These are phyloP conservation scores for Xestia c-nigrum DNA, from an alignment of 2,888 invertebrate genomes.

Conservation along the genomic window DNA sequence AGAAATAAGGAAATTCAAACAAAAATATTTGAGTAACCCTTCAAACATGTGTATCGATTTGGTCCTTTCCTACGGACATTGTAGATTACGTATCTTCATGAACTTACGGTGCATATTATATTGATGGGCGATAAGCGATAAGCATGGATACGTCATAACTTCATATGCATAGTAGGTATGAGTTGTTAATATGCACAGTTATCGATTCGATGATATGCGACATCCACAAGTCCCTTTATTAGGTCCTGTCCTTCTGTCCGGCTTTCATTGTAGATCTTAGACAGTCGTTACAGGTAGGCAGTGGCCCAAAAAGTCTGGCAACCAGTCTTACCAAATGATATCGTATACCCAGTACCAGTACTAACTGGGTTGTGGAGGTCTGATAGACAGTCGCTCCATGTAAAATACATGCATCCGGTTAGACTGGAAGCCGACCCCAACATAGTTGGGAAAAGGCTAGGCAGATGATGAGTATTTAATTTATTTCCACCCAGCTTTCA, in stretches of 20 bases:
- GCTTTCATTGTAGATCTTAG: too few relatives aligned
- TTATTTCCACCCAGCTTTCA: too few relatives aligned
- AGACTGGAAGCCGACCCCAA: too few relatives aligned
- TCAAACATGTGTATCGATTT: background rate
- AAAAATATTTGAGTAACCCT: background rate
- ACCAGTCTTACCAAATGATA: too few relatives aligned
- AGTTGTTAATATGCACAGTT: conserved; percentile 1
- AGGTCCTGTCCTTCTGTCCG: background rate
- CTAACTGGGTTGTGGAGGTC: too few relatives aligned
- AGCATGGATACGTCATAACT: conserved; percentile 42
- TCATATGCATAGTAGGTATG: conserved; percentile 12
- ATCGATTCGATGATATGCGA: background rate
- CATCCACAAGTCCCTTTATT: background rate
- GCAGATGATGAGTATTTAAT: too few relatives aligned
- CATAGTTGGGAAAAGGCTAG: too few relatives aligned
- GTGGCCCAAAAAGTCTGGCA: too few relatives aligned
- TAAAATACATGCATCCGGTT: too few relatives aligned
- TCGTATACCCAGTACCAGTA: too few relatives aligned
- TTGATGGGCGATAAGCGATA: conserved; percentile 39
- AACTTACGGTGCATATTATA: conserved; percentile 28
- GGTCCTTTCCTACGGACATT: conserved; percentile 14
- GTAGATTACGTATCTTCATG: conserved; percentile 36
- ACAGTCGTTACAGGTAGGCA: too few relatives aligned
- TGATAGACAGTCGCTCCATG: too few relatives aligned
- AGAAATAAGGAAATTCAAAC: background rate